Evolutionary conservation across 2,888 invertebrate genomes (phyloP).

Genomic region (Himalopsyche anomala): DNA sequence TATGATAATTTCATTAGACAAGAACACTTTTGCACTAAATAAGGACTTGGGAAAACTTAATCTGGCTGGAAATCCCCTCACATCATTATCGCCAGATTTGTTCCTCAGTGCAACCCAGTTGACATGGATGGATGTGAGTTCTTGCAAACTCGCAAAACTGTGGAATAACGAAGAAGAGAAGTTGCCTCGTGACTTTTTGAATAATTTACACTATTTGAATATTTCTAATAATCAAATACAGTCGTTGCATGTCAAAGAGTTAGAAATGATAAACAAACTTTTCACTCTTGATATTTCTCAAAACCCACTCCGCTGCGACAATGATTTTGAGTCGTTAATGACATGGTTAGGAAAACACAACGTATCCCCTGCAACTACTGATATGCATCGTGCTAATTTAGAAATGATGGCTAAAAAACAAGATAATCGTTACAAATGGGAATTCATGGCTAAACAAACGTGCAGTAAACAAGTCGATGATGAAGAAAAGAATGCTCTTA

Average conservation of each 20-base stretch:
- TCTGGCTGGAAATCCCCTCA: constrained; percentile 84
- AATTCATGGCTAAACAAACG: constrained; percentile 73
- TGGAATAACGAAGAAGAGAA: constrained; percentile 78
- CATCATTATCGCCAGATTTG: constrained; percentile 80
- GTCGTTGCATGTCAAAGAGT: constrained; percentile 78
- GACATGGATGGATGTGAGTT: constrained; percentile 83
- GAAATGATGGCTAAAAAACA: constrained; percentile 72
- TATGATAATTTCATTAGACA: constrained; percentile 78
- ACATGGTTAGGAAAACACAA: constrained; percentile 79
- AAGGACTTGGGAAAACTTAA: constrained; percentile 81
- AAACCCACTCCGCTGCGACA: constrained; percentile 83
- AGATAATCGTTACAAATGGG: constrained; percentile 73
- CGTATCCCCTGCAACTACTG: constrained; percentile 76
- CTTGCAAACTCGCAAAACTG: constrained; percentile 81
- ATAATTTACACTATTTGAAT: constrained; percentile 78
- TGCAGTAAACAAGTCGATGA: constrained; percentile 68
- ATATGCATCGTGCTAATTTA: constrained; percentile 72
- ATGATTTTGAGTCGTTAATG: constrained; percentile 82
- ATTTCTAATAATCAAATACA: constrained; percentile 79
- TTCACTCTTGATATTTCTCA: constrained; percentile 79
- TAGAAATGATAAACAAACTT: constrained; percentile 78
- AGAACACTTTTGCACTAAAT: constrained; percentile 82
- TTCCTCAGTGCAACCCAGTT: constrained; percentile 81
- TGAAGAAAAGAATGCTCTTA: constrained; percentile 19
- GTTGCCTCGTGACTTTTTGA: constrained; percentile 72